A percentile compares a stretch with the other conserved stretches of the same genome.
Conservation (phyloP, 2,113 vertebrate genomes). For the Aegithalos caudatus region DNA sequence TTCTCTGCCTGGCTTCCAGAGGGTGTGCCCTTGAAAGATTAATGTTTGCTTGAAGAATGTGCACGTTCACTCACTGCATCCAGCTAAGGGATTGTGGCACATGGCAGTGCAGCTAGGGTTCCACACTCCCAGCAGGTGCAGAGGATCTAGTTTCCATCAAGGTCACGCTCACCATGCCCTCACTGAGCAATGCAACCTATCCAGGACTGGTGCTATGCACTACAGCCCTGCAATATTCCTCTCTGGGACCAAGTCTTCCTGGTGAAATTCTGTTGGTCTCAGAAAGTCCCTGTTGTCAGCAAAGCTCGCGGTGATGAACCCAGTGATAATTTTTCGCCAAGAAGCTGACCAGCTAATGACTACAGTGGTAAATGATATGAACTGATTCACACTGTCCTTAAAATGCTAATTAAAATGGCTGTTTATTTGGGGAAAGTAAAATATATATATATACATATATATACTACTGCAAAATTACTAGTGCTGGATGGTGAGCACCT, state of each 20-base stretch:
- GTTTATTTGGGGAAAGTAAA: neutral
- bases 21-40: neutral
- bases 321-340: neutral
- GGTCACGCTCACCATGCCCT: neutral
- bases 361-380: neutral
- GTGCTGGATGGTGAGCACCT: neutral
- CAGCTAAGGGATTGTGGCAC: neutral
- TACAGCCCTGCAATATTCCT: neutral
- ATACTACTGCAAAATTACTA: neutral
- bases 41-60: neutral
- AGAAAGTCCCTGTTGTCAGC: neutral
- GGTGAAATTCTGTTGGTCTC: neutral
- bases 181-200: rapidly evolving
- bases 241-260: neutral
- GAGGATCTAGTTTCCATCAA: neutral
- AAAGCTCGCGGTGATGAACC: neutral
- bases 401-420: neutral
- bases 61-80: rapidly evolving
- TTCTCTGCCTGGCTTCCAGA: neutral
- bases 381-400: neutral
- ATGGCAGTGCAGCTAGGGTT: rapidly evolving
- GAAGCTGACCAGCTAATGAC: neutral
- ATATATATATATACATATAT: no score
- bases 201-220: rapidly evolving
- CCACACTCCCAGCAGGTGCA: neutral